These are phyloP conservation scores for Crocallis elinguaria DNA, from an alignment of 2,888 invertebrate genomes.

Conservation along the genomic window DNA sequence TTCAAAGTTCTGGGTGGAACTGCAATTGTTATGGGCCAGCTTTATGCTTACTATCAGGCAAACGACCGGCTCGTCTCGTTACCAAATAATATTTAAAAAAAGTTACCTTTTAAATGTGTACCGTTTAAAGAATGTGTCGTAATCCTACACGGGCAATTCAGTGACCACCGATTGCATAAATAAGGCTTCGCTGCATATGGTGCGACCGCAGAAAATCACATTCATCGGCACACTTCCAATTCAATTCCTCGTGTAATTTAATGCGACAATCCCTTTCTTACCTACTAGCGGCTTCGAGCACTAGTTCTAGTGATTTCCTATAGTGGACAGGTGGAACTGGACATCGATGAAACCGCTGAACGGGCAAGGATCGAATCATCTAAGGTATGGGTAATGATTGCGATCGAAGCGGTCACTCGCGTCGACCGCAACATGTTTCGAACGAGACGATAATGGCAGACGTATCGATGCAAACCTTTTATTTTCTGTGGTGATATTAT, in stretches of 20 bases:
- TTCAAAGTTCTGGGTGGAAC: no score
- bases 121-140: conserved; percentile 54
- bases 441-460: conserved; percentile 78
- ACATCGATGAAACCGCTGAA: conserved; percentile 63
- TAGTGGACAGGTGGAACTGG: conserved; percentile 55
- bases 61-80: no score
- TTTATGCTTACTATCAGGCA: no score
- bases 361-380: conserved; percentile 43
- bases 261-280: conserved; percentile 70
- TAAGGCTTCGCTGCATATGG: conserved; percentile 72
- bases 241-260: conserved; percentile 63
- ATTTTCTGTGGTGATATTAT: conserved; percentile 63
- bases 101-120: conserved; percentile 37
- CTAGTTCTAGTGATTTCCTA: conserved; percentile 43
- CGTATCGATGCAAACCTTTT: conserved; percentile 54
- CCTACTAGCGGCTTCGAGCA: conserved; percentile 59
- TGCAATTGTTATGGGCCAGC: no score
- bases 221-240: conserved; percentile 64
- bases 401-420: conserved; percentile 71
- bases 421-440: conserved; percentile 75
- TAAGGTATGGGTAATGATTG: conserved; percentile 68
- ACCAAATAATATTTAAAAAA: no score
- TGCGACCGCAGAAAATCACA: conserved; percentile 74
- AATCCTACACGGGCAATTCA: conserved; percentile 67
- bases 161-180: conserved; percentile 74